These are phyloP conservation scores for Pediacus dermestoides DNA, from an alignment of 2,888 invertebrate species.

Conservation along the genomic window DNA sequence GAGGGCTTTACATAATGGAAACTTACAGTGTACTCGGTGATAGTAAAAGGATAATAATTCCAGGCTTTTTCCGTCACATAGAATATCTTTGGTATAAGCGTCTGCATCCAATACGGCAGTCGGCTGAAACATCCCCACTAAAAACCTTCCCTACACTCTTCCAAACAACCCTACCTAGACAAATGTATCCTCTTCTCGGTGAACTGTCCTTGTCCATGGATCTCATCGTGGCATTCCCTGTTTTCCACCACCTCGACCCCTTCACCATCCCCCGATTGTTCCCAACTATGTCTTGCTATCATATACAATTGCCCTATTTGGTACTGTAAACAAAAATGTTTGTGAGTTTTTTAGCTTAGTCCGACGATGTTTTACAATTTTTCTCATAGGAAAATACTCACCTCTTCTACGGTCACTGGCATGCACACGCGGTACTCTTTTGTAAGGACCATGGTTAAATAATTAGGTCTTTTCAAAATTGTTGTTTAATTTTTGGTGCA, in stretches of 20 bases:
- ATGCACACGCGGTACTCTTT: constrained; percentile 91
- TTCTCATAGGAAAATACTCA: no score
- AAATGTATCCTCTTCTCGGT: constrained; percentile 89
- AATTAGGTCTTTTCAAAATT: constrained; percentile 8
- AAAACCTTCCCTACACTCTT: background rate
- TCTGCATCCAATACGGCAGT: constrained; percentile 85
- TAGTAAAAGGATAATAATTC: constrained; percentile 91
- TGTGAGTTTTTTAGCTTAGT: constrained; percentile 9
- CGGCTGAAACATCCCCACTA: constrained; percentile 65
- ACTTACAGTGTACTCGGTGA: constrained; percentile 78
- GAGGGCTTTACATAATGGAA: no score
- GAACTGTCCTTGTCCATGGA: constrained; percentile 79
- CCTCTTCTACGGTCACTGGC: constrained; percentile 90
- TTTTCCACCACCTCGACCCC: constrained; percentile 90
- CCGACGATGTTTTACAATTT: constrained; percentile 7
- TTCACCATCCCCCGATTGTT: constrained; percentile 85
- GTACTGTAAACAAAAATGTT: constrained; percentile 58
- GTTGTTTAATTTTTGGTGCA: no score
- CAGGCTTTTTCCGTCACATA: constrained; percentile 92
- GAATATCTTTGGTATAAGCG: constrained; percentile 83
- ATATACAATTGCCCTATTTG: constrained; percentile 89
- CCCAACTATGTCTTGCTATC: constrained; percentile 90
- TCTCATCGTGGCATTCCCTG: constrained; percentile 71
- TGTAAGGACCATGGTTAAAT: constrained; percentile 68
- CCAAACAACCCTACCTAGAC: constrained; percentile 67